Evolutionary conservation across 2,113 vertebrate species (phyloP), one percentile per base, ranked within the genome.

Genomic region (Phalacrocorax brasilianus): DNA sequence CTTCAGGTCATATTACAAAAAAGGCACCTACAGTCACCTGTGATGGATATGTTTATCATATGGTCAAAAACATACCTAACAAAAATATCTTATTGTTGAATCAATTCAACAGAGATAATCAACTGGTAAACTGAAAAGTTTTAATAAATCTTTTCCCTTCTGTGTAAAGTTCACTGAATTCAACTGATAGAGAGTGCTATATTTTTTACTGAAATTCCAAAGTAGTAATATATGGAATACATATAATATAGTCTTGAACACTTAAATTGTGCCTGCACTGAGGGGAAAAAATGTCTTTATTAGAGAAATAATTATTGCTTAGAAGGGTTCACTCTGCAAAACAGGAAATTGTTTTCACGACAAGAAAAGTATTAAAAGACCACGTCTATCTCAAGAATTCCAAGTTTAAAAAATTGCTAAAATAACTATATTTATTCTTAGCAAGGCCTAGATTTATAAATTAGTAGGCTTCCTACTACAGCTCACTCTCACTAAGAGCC

Each of bases 91-190:
- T 56, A 62, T 27, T 56, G 78, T 65, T 86, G 49, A 94, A 78
- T 52, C 68, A 47, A 26, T 65, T 74, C 88, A 92, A 90, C 61
- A 85, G 19, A 86, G 23, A 38, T 62, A 59, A 91, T 28, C 42
- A 72, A 55, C 42, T 76, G 95, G 94, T 92, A 96, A 97, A 84
- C 95, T 92, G 88, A 97, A 96, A 97, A 96, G 96, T 94, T 94
- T 88, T 49, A 67, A 40, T 52, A 65, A 71, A 63, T 77, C 26
- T 16, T 33, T 71, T 94, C 88, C 13, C 11, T 73, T 87, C 42
- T 38, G 8, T 58, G 24, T 21, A 32, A 68, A 79, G 32, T 76
- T 79, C 30, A 68, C 33, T 62, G 81, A 87, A 88, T 47, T 66
- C 30, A 61, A 61, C 24, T 30, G 24, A 72, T 40, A 76, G 79